Base-by-base conservation (phyloP, 1,140 invertebrate species). In the Forficula auricularia region DNA sequence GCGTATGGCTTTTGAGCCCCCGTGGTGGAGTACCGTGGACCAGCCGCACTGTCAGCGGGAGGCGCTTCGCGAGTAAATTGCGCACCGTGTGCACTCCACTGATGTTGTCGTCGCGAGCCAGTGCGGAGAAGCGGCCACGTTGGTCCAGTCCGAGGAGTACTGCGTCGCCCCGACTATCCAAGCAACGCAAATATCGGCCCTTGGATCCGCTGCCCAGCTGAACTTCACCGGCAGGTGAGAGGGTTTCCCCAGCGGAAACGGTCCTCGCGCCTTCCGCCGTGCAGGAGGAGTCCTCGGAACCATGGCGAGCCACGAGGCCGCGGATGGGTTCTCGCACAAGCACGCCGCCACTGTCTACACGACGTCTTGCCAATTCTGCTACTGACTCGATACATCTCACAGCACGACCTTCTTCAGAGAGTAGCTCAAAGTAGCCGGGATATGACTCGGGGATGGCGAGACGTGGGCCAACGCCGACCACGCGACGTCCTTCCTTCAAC, bases 21-120 rank as follows among this genome's bases (percentile, higher is more conserved):
- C 77, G 68, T 10, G 78, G 86, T 22, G 78, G 76, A 48, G 75
- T 81, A 14, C 89, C 89, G 53, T 89, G 83, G 1, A 92, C 85
- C 48, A 94, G 66, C 55, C 88, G 64, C 1, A 92, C 88, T 40
- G 88, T 91, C 38, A 94, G 65, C 2, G 90, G 90, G 60, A 94
- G 70, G 44, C 89, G 66, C 57, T 91, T 90, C 47, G 76, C 77
- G 27, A 92, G 62, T 39, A 95, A 68, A 54, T 86, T 88, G 52
- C 80, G 76, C 6, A 79, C 80, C 37, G 82, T 82, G 59, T 90
- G 87, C 10, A 91, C 87, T 4, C 88, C 88, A 55, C 84, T 84
- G 47, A 94, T 90, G 61, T 88, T 90, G 51, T 88, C 84, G 59
- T 87, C 83, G 54, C 82, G 75, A 20, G 88, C 88, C 16, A 94